Base-by-base conservation (phyloP, 2,888 invertebrate species). In the Flexamia atlantica region DNA sequence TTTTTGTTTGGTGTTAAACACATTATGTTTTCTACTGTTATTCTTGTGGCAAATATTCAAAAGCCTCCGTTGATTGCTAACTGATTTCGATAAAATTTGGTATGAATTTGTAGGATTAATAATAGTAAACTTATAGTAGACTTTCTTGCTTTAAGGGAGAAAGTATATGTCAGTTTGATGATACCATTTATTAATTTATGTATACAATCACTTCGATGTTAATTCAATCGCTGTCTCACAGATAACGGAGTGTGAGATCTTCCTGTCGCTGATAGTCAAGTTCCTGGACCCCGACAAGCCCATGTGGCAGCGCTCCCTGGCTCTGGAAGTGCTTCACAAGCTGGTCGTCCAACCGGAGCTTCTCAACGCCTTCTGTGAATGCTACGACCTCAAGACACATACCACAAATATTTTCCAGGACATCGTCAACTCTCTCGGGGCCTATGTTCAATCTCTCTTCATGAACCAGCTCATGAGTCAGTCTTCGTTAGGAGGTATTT, bases 161-260 rank as follows among this genome's bases (percentile, higher is more conserved):
- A n/a, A n/a, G n/a, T n/a, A n/a, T n/a, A n/a, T n/a, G n/a, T n/a
- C n/a, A n/a, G n/a, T n/a, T n/a, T n/a, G n/a, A n/a, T n/a, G n/a
- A n/a, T n/a, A n/a, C n/a, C n/a, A n/a, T n/a, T n/a, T 40, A 12
- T 40, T 12, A 40, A 40, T 40, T 5, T 40, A 9, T 40, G 40
- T n/a, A n/a, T n/a, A n/a, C n/a, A n/a, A n/a, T n/a, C n/a, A n/a
- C n/a, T n/a, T n/a, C n/a, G n/a, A n/a, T n/a, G n/a, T n/a, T n/a
- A n/a, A 36, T 36, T 36, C 9, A 36, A 9, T 36, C 9, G 9
- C 36, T 46, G 17, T 28, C 30, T 89, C 89, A 12, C 89, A 96
- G 97, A 95, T 97, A 40, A 99, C 99, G 0, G 99, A 99, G 90
- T 99, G 99, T 90, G 99, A 99, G 91, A 99, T 99, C 89, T 99